These are phyloP conservation scores for Ceratosolen solmsi DNA, from an alignment of 1,140 invertebrate species.

Conservation along the genomic window DNA sequence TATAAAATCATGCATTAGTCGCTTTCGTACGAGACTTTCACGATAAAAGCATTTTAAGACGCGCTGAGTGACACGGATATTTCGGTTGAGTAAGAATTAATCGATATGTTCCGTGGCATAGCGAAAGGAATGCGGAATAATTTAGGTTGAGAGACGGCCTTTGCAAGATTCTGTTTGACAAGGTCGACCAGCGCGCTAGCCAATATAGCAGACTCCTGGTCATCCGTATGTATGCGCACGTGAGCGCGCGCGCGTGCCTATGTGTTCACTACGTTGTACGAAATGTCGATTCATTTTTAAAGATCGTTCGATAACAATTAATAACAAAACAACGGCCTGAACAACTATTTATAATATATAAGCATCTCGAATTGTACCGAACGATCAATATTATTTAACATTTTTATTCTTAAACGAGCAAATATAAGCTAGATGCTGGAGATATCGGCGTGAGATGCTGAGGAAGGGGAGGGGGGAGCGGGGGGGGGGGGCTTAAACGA, in stretches of 20 bases:
- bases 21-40: not conserved
- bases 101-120: not conserved
- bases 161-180: slow-evolving; percentile 42
- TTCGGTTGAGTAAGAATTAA: slow-evolving; percentile 26
- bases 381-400: not conserved
- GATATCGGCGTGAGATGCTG: not conserved
- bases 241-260: no score
- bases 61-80: not conserved
- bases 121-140: slow-evolving; percentile 40
- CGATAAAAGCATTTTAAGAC: slow-evolving; percentile 3
- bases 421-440: not conserved
- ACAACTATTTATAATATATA: slow-evolving; percentile 6
- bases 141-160: slow-evolving; percentile 26
- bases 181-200: slow-evolving; percentile 16
- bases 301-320: slow-evolving; percentile 43
- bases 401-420: not conserved
- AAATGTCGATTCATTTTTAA: slow-evolving; percentile 36
- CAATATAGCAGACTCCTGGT: not conserved
- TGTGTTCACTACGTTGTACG: not conserved
- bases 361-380: slow-evolving; percentile 17
- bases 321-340: slow-evolving; percentile 15
- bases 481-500: no score
- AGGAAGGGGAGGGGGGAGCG: no score
- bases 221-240: no score
- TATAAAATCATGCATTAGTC: not conserved